Evolutionary conservation across 1,140 invertebrate genomes (phyloP), one percentile per base, ranked within the genome.

Genomic region (Rhizoglyphus robini): DNA sequence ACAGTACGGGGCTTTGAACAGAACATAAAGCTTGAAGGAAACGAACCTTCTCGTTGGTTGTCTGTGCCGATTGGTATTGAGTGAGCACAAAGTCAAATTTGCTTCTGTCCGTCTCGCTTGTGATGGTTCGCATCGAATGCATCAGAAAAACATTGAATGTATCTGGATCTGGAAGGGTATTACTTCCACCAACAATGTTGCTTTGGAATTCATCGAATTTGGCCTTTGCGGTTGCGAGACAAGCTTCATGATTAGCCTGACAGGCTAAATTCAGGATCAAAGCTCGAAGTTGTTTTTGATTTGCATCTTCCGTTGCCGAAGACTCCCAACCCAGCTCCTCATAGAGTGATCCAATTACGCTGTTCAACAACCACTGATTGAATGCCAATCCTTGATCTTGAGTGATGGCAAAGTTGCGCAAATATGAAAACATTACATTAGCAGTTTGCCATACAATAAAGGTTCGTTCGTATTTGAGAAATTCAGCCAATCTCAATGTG

Each of bases 401-500:
- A 36, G 13, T n/a, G 23, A 36, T 36, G 23, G 23, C 23, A 51
- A 61, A 61, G 13, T 5, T 36, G 1, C 36, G 31, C 11, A 61
- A 2, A 38, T 4, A 61, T 27, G 8, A n/a, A 4, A 61, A 61
- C 59, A 61, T 61, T 18, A 15, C 36, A 18, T 15, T 4, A 4
- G 59, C 59, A 1, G 11, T 64, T 49, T 1, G 4, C 62, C 48
- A 54, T 15, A 31, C 25, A 18, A 64, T 49, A 32, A 25, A 49
- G 2, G 62, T 27, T 20, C 30, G 23, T 38, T 64, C 62, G 5
- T 30, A 34, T 64, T 8, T 18, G 31, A 64, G 41, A 64, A 30
- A 64, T 64, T 64, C 23, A 29, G 70, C 65, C 23, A 74, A 49
- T 63, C 70, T 69, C 1, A 75, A 63, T 18, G 72, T 68, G 8